Conservation (phyloP, 2,113 vertebrate genomes). For the Anolis carolinensis region DNA sequence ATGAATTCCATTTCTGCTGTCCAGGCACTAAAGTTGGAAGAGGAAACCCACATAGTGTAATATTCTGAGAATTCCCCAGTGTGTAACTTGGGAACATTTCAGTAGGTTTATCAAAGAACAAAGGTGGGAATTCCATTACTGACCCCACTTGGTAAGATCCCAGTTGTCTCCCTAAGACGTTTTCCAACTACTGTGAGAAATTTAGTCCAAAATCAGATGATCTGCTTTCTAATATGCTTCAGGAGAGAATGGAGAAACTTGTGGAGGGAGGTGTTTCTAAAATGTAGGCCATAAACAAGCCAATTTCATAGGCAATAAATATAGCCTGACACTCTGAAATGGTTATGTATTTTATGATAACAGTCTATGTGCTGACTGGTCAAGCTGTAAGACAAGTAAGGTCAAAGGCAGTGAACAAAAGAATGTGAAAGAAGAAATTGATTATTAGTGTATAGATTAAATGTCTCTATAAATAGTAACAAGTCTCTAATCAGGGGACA, state of each 20-base stretch:
- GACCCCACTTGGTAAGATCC: too few species aligned
- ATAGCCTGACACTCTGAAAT: neutral
- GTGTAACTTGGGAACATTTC: neutral
- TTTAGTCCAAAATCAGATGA: neutral
- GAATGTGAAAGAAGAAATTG: neutral
- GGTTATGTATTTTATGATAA: neutral
- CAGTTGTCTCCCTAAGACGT: neutral
- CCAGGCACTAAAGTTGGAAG: neutral
- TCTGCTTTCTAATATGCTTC: neutral
- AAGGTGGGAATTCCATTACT: neutral
- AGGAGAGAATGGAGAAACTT: neutral
- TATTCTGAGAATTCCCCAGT: neutral
- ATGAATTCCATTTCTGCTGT: neutral
- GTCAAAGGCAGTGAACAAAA: neutral
- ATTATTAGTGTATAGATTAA: neutral
- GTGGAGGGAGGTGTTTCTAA: neutral
- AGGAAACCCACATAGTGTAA: neutral
- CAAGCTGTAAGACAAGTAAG: neutral
- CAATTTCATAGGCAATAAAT: neutral
- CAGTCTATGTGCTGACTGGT: neutral
- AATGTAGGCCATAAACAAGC: neutral
- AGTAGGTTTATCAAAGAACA: neutral
- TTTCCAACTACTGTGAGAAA: neutral
- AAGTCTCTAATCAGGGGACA: neutral
- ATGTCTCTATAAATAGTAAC: neutral